phyloP scores from a whole-genome alignment of 2,113 vertebrate species.

The Ageneiosus marmoratus region DNA sequence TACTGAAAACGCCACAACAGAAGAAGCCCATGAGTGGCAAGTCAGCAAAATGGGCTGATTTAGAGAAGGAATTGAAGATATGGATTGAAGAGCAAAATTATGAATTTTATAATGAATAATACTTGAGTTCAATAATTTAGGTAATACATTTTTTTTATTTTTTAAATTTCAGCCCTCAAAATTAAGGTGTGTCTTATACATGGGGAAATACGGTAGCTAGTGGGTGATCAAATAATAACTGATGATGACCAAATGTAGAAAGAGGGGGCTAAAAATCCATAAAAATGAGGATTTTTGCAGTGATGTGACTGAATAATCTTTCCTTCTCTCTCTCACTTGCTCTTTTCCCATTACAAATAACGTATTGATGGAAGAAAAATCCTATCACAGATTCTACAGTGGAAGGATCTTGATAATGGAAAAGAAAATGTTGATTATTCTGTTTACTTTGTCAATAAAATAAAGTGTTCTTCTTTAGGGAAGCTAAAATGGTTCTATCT shows the following conservation, averaged over 20 bases:
- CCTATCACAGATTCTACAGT: not conserved
- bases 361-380: not conserved
- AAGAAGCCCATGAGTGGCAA: too few relatives aligned
- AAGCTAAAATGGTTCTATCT: not conserved
- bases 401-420: not conserved
- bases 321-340: not conserved
- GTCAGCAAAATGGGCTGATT: too few relatives aligned
- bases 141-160: too few relatives aligned
- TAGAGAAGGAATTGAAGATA: too few relatives aligned
- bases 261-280: not conserved
- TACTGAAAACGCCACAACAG: too few relatives aligned
- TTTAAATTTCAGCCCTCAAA: too few relatives aligned
- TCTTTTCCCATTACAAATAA: not conserved
- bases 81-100: too few relatives aligned
- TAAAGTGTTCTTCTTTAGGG: not conserved
- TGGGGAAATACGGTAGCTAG: too few relatives aligned
- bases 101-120: too few relatives aligned
- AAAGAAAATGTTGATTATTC: not conserved
- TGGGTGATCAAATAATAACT: not conserved
- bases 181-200: too few relatives aligned
- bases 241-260: not conserved
- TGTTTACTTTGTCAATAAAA: not conserved
- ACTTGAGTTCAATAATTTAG: too few relatives aligned
- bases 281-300: not conserved
- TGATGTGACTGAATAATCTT: not conserved